Evolutionary conservation across 2,113 vertebrate species (phyloP).

Genomic region (Naja naja): DNA sequence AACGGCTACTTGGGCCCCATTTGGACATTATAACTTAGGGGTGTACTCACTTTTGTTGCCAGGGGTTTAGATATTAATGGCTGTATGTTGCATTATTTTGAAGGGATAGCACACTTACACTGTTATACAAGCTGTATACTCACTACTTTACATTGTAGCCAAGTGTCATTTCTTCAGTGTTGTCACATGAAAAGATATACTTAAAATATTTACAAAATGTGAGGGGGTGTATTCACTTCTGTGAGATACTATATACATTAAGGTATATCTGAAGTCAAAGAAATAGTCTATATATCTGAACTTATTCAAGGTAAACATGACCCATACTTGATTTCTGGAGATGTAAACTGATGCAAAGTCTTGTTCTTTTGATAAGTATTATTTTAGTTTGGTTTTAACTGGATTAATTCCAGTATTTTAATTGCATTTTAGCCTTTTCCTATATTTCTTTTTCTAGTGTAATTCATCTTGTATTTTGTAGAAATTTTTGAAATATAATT

Average conservation of each 20-base stretch:
- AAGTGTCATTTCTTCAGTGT: too few species aligned
- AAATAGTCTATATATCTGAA: not conserved
- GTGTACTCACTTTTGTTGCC: too few species aligned
- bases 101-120: too few species aligned
- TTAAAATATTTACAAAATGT: too few species aligned
- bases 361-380: not conserved
- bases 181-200: too few species aligned
- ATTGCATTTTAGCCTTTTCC: not conserved
- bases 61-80: too few species aligned
- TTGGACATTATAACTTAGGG: too few species aligned
- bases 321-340: not conserved
- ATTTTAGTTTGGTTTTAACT: not conserved
- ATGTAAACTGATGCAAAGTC: not conserved
- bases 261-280: not conserved
- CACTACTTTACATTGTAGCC: too few species aligned
- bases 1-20: too few species aligned
- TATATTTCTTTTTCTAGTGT: accelerated
- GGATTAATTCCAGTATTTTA: not conserved
- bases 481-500: not conserved
- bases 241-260: not conserved
- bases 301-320: not conserved
- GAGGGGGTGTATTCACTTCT: too few species aligned
- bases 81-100: too few species aligned
- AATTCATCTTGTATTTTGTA: not conserved
- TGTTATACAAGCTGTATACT: too few species aligned